Conservation (phyloP, 1,140 invertebrate species). For the Cephus cinctus region DNA sequence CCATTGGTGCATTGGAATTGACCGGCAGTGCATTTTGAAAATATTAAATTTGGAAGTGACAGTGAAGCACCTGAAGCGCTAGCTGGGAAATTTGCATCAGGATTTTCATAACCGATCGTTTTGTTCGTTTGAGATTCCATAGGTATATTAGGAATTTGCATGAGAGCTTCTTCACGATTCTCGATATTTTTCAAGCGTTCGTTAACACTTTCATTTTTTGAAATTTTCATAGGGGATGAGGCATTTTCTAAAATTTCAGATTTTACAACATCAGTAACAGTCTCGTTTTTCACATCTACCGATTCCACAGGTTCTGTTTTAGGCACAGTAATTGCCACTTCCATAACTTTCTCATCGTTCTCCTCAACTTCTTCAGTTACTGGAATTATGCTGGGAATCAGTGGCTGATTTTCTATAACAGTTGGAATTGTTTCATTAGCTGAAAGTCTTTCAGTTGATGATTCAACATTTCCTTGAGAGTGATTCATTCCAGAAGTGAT, state of each 20-base stretch:
- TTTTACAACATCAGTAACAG: slow-evolving; percentile 14
- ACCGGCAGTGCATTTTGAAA: slow-evolving; percentile 59
- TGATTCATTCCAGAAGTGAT: slow-evolving; percentile 13
- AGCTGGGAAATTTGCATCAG: no score
- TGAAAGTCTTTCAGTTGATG: not conserved
- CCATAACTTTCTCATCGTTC: slow-evolving; percentile 11
- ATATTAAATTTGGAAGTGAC: slow-evolving; percentile 31
- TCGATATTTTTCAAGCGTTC: not conserved
- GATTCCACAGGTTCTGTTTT: no score
- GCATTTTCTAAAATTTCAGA: not conserved
- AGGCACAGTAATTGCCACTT: slow-evolving; percentile 17
- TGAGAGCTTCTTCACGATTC: not conserved
- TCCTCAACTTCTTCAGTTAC: slow-evolving; percentile 45
- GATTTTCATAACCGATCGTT: no score
- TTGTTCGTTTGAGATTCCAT: no score
- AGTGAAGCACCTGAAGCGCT: no score
- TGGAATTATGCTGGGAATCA: slow-evolving; percentile 42
- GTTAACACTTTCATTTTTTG: not conserved
- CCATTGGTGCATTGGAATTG: slow-evolving; percentile 66
- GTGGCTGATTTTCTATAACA: slow-evolving; percentile 6
- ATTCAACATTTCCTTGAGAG: slow-evolving; percentile 1
- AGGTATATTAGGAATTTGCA: no score
- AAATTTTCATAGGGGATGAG: not conserved
- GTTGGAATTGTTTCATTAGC: not conserved
- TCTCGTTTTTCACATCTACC: no score